Conservation (phyloP, 2,888 invertebrate genomes). For the Agrotis segetum region DNA sequence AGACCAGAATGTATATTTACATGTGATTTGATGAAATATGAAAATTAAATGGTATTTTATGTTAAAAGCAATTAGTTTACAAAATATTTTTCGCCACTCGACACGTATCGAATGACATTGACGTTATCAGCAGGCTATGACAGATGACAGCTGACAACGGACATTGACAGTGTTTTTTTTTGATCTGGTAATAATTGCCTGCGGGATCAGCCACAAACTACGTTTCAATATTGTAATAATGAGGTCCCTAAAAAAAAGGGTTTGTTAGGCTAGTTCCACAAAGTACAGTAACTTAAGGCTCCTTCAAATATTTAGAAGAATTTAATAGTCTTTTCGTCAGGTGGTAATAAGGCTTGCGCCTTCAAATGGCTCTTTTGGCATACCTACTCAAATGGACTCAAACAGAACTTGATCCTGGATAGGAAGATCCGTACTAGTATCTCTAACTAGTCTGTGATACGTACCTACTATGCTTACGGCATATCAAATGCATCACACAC, state of each 20-base stretch:
- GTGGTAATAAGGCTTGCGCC: no score
- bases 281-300: neutral
- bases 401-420: no score
- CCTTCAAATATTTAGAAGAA: neutral
- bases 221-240: neutral
- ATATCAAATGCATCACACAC: no score
- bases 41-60: neutral
- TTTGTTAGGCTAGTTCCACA: neutral
- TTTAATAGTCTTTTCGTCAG: no score
- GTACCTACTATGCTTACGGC: no score
- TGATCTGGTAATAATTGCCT: conserved; percentile 17
- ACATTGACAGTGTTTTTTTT: conserved; percentile 28
- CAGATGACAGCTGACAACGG: conserved; percentile 8
- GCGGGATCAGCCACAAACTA: conserved; percentile 2
- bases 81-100: conserved; percentile 42
- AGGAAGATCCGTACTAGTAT: no score
- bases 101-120: conserved; percentile 50
- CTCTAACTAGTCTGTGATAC: no score
- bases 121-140: conserved; percentile 51
- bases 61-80: conserved; percentile 15
- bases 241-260: conserved; percentile 1
- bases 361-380: no score
- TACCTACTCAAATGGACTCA: no score
- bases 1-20: conserved; percentile 17
- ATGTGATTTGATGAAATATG: conserved; percentile 2